phyloP scores from a whole-genome alignment of 92 coral and sea anemone species.

The Desmophyllum pertusum region DNA sequence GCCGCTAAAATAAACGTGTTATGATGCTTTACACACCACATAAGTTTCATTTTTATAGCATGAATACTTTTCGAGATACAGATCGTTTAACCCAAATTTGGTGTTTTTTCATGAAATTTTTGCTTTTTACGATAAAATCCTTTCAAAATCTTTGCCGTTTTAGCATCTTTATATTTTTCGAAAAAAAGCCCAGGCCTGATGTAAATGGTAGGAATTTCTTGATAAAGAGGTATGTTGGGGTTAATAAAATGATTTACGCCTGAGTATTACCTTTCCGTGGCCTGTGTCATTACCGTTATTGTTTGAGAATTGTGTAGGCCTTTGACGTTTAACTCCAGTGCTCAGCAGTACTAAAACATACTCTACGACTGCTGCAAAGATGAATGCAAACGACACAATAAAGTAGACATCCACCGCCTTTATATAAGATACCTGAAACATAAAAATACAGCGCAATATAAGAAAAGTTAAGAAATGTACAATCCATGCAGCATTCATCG shows the following conservation, averaged over 20 bases:
- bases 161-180: too few relatives aligned
- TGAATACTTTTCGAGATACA: too few relatives aligned
- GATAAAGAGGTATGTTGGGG: background rate
- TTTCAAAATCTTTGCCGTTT: too few relatives aligned
- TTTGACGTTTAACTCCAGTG: slow-evolving; percentile 39
- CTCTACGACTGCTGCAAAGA: slow-evolving; percentile 67
- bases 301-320: background rate
- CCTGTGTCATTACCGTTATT: background rate
- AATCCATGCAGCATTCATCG: too few relatives aligned
- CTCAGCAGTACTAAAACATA: slow-evolving; percentile 55
- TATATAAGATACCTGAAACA: slow-evolving; percentile 69
- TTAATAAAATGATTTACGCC: background rate
- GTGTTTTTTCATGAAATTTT: too few relatives aligned
- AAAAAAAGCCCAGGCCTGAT: too few relatives aligned
- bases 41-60: too few relatives aligned
- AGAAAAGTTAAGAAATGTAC: too few relatives aligned
- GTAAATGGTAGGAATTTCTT: background rate
- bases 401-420: slow-evolving; percentile 76
- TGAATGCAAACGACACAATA: slow-evolving; percentile 70
- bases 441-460: background rate
- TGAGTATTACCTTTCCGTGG: background rate
- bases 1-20: too few relatives aligned
- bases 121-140: too few relatives aligned
- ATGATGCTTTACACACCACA: too few relatives aligned
- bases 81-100: too few relatives aligned